Evolutionary conservation across 2,113 vertebrate species (phyloP), one percentile per base, ranked within the genome.

Genomic region (Ornithorhynchus anatinus): DNA sequence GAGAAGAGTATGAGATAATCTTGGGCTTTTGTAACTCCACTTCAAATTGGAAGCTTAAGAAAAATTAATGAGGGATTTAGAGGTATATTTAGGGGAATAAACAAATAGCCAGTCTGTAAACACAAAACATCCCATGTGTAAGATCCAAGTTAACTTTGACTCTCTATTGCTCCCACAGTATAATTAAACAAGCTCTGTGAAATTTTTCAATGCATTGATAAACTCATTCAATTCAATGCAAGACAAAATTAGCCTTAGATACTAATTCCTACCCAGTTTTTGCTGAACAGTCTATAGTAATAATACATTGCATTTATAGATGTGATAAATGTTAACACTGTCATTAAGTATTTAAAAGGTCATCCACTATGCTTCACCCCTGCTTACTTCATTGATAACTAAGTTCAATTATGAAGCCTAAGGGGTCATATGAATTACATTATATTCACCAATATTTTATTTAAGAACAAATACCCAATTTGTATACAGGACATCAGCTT

Each of bases 1-100:
- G 66, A 77, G 19, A 75, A 9, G n/a, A 66, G 13, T 25, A 43
- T 54, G 23, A 77, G 72, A 81, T 75, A 29, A 78, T 74, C 48
- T 6, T 82, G 43, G 0, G 0, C 2, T 71, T 81, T 33, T 59
- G 7, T 5, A 50, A 69, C 38, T 75, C 20, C 33, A 45, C 20
- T 82, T 71, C 45, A 83, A 20, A 59, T 69, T 84, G 32, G 44
- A 89, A 88, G 48, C 54, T 75, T 57, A 43, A 69, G 38, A 32
- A 76, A 85, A 86, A 87, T 90, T 86, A 86, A 83, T 81, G 53
- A 87, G 59, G 36, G 43, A 81, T 27, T 84, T 84, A 58, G 36
- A 79, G 25, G n/a, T 78, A 58, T 27, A 27, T 69, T 65, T 1
- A 13, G 12, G 39, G 70, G 61, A 79, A 81, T 71, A 90, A 82